These are phyloP conservation scores for Amyelois transitella DNA, from an alignment of 1,140 invertebrate species.

Conservation along the genomic window DNA sequence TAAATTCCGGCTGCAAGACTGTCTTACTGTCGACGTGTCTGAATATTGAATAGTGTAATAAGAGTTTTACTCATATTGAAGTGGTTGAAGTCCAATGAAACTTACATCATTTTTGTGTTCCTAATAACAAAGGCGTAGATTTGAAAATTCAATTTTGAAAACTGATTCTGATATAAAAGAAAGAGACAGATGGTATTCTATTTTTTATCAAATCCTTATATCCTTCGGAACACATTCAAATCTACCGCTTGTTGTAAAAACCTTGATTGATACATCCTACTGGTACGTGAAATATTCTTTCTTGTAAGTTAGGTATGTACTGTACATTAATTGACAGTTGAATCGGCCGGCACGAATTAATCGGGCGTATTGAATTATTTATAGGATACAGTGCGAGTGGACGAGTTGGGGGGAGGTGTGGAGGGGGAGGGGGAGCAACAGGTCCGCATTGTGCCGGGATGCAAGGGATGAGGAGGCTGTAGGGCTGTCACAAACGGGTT, in stretches of 20 bases:
- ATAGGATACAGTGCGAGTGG: conserved; percentile 36
- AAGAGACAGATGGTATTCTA: not conserved
- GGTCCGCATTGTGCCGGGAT: conserved; percentile 60
- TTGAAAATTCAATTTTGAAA: too few relatives aligned
- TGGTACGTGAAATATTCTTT: conserved; percentile 7
- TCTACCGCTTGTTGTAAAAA: not conserved
- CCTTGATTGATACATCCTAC: conserved; percentile 8
- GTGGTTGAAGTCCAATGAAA: too few relatives aligned
- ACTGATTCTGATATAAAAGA: too few relatives aligned
- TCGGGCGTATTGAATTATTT: conserved; percentile 67
- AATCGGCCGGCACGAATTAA: conserved; percentile 66
- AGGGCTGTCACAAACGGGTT: conserved; percentile 35
- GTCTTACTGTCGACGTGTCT: too few relatives aligned
- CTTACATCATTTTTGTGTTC: too few relatives aligned
- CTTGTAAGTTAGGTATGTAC: conserved; percentile 27
- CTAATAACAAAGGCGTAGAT: too few relatives aligned
- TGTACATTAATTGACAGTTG: conserved; percentile 65
- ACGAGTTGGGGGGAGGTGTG: conserved; percentile 10
- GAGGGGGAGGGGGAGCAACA: conserved; percentile 37
- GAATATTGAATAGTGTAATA: too few relatives aligned
- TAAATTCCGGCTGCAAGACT: too few relatives aligned
- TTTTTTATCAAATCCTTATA: too few relatives aligned
- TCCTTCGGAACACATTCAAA: too few relatives aligned
- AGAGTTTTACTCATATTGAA: too few relatives aligned
- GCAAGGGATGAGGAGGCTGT: conserved; percentile 45